Conservation (phyloP, 2,888 invertebrate species). For the Gastrophysa polygoni region DNA sequence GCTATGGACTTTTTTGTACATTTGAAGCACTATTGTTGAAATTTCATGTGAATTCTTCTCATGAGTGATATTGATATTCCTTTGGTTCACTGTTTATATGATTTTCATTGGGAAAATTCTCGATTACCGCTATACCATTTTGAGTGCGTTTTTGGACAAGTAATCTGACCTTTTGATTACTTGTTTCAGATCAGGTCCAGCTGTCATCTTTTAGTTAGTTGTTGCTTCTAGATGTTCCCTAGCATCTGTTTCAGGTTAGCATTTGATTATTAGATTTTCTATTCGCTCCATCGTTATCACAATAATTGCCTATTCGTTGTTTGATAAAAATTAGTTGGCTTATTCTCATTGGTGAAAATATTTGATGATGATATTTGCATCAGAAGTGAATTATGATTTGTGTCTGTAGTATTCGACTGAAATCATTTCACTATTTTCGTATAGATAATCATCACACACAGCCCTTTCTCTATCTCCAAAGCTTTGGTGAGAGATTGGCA, state of each 20-base stretch:
- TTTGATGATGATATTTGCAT: neutral
- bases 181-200: constrained; percentile 44
- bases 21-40: neutral
- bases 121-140: neutral
- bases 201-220: constrained; percentile 14
- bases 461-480: too few species aligned
- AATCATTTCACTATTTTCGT: too few species aligned
- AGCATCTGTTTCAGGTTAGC: constrained; percentile 26
- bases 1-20: constrained; percentile 8
- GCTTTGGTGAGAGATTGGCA: too few species aligned
- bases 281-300: too few species aligned
- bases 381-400: too few species aligned
- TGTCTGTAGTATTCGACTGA: too few species aligned
- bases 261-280: neutral
- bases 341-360: too few species aligned
- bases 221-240: constrained; percentile 21
- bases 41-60: constrained; percentile 25
- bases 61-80: neutral
- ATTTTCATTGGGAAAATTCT: neutral
- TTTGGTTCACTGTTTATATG: neutral
- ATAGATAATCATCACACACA: too few species aligned
- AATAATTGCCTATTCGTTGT: neutral
- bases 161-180: constrained; percentile 47
- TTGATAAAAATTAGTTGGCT: neutral
- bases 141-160: constrained; percentile 35